phyloP scores from a whole-genome alignment of 2,113 vertebrate species.

The Gasterosteus nipponicus region DNA sequence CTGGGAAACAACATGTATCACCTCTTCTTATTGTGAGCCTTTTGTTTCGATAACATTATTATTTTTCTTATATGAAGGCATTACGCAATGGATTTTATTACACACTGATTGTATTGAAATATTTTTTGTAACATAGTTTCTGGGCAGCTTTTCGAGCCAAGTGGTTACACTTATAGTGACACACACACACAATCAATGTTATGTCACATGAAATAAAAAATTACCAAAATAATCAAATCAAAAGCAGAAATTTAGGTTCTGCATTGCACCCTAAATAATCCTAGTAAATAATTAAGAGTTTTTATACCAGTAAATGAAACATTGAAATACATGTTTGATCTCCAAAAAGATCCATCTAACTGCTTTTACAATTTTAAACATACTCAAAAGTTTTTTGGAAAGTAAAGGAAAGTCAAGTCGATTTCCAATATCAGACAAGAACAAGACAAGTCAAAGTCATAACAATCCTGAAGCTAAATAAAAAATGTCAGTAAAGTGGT shows the following conservation, averaged over 20 bases:
- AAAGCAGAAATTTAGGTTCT: slow-evolving; percentile 3
- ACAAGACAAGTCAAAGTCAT: slow-evolving; percentile 10
- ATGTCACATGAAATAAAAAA: not conserved
- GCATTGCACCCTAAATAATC: not conserved
- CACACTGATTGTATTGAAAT: not conserved
- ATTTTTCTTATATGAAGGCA: not conserved
- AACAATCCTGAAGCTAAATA: slow-evolving; percentile 14
- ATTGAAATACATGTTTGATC: slow-evolving; percentile 8
- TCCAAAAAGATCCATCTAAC: slow-evolving; percentile 2
- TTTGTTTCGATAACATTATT: not conserved
- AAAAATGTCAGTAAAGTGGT: slow-evolving; percentile 24
- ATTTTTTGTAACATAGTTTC: not conserved
- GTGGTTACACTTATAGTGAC: not conserved
- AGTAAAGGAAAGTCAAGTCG: not conserved
- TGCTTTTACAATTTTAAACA: slow-evolving; percentile 1
- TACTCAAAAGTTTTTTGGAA: slow-evolving; percentile 14
- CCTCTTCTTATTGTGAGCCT: not conserved
- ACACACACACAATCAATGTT: not conserved
- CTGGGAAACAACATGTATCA: not conserved
- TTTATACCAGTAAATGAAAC: not conserved
- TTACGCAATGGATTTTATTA: not conserved
- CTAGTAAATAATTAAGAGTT: not conserved
- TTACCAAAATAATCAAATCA: not conserved
- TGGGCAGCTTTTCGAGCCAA: not conserved
- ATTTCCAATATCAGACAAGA: slow-evolving; percentile 9